These are phyloP conservation scores for Rhynchotus rufescens DNA, from an alignment of 2,797 vertebrate species.

Conservation along the genomic window DNA sequence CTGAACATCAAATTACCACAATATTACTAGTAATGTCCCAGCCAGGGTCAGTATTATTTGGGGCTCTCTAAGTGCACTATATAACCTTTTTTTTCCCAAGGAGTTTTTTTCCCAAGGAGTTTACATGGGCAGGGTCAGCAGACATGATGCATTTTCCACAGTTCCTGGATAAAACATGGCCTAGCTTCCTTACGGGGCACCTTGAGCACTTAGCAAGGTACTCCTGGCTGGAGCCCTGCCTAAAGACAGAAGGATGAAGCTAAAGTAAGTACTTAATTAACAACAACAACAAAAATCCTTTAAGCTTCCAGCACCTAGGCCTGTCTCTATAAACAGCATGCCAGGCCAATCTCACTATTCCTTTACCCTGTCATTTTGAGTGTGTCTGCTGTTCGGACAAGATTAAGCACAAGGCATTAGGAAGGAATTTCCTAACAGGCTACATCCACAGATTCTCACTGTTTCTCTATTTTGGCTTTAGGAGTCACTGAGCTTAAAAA, in stretches of 20 bases:
- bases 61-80: neutral
- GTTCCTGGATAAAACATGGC: neutral
- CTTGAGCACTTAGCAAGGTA: neutral
- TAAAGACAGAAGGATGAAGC: neutral
- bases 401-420: neutral
- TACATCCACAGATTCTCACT: neutral
- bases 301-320: neutral
- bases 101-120: neutral
- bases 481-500: neutral
- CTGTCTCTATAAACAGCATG: neutral
- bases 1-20: neutral
- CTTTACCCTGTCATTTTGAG: neutral
- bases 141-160: neutral
- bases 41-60: neutral
- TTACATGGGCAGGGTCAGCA: neutral
- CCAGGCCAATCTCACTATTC: neutral
- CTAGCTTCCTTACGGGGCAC: neutral
- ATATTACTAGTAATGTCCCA: neutral
- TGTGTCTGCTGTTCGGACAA: neutral
- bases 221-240: neutral
- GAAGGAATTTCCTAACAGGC: neutral
- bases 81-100: neutral
- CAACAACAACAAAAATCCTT: neutral
- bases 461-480: neutral
- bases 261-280: neutral